phyloP scores from a whole-genome alignment of 2,888 invertebrate genomes.

The Polyommatus iphigenia region DNA sequence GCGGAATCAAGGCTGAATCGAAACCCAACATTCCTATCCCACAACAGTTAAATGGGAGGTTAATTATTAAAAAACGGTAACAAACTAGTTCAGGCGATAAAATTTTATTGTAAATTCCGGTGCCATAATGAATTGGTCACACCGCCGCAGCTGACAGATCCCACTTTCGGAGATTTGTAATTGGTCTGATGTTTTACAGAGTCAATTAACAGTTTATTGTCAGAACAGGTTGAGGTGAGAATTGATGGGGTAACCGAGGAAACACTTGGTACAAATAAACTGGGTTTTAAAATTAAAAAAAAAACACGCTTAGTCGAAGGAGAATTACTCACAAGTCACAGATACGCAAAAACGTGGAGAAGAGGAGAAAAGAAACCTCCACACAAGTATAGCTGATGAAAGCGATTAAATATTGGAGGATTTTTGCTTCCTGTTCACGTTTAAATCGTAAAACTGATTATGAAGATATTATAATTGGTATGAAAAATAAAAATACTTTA shows the following conservation, averaged over 20 bases:
- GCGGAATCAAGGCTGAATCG: not conserved
- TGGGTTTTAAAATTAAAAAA: too few species aligned
- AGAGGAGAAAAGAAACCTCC: too few species aligned
- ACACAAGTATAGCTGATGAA: too few species aligned
- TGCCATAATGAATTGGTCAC: not conserved
- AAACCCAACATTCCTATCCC: not conserved
- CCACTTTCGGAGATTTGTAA: not conserved
- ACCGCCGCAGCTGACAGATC: not conserved
- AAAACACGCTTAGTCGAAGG: too few species aligned
- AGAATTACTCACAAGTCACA: too few species aligned
- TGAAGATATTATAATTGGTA: too few species aligned
- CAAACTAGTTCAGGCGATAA: not conserved
- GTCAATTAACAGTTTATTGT: conserved; percentile 9
- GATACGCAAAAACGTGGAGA: too few species aligned
- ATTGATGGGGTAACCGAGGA: not conserved
- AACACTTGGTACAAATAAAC: too few species aligned
- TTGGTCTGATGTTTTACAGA: not conserved
- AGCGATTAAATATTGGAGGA: too few species aligned
- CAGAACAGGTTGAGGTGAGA: not conserved
- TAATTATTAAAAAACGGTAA: not conserved
- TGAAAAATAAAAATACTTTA: too few species aligned
- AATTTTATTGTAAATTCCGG: not conserved
- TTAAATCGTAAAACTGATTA: too few species aligned
- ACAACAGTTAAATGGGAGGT: not conserved
- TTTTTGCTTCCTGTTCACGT: too few species aligned